phyloP scores from a whole-genome alignment of 2,113 vertebrate genomes.

The Misgurnus anguillicaudatus region DNA sequence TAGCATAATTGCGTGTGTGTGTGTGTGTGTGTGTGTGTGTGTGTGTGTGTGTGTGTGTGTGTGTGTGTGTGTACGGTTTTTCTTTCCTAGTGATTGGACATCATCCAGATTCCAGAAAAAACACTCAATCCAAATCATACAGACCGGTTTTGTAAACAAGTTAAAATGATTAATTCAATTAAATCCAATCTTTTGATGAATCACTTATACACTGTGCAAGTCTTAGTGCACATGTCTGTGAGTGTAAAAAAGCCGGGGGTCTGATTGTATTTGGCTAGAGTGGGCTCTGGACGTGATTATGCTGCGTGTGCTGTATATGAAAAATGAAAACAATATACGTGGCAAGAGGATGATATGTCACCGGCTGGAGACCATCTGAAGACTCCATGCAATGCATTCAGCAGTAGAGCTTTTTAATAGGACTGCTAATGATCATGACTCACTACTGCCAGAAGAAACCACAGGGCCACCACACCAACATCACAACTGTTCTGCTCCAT shows the following conservation, averaged over 20 bases:
- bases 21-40: too few species aligned
- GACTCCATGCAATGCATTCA: conserved; percentile 6
- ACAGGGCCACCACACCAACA: neutral
- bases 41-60: too few species aligned
- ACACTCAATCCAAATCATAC: neutral
- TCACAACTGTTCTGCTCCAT: conserved; percentile 20
- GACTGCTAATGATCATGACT: conserved; percentile 36
- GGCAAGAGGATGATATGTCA: conserved; percentile 18
- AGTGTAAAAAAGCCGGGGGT: neutral
- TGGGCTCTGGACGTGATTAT: conserved; percentile 31
- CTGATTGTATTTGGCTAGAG: conserved; percentile 31
- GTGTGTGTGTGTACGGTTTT: too few species aligned
- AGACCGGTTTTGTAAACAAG: too few species aligned
- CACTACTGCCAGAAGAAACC: conserved; percentile 32
- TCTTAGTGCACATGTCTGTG: neutral
- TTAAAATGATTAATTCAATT: too few species aligned
- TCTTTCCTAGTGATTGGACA: too few species aligned
- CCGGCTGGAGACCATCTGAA: conserved; percentile 21
- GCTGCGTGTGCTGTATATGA: conserved; percentile 17
- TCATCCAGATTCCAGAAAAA: neutral
- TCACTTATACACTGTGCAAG: neutral
- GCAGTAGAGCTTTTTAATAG: conserved; percentile 38
- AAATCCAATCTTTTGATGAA: too few species aligned
- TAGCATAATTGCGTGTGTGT: neutral
- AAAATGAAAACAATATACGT: conserved; percentile 3